Percentiles rank a stretch among this genome's conserved stretches.
Evolutionary conservation across 2,888 invertebrate species (phyloP).

Genomic region (Periphyllus acericola): DNA sequence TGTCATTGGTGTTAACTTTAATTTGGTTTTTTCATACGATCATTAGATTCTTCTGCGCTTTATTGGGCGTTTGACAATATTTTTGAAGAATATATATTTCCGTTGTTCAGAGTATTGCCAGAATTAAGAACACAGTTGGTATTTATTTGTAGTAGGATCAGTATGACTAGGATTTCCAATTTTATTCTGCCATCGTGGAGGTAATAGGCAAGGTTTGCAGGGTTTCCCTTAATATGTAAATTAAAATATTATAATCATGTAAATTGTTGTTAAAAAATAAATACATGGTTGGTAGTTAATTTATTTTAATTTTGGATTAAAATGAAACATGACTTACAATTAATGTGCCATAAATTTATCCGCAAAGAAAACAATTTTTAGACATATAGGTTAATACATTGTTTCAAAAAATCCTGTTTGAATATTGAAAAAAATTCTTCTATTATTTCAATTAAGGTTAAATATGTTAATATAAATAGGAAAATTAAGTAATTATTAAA

Average conservation of each 20-base stretch:
- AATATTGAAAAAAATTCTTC: not conserved
- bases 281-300: not conserved
- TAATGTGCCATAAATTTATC: not conserved
- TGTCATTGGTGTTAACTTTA: too few relatives aligned
- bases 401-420: not conserved
- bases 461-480: too few relatives aligned
- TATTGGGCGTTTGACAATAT: too few relatives aligned
- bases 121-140: too few relatives aligned
- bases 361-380: not conserved
- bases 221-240: not conserved
- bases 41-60: too few relatives aligned
- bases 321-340: not conserved
- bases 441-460: too few relatives aligned
- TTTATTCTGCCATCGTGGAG: not conserved
- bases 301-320: not conserved
- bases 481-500: not conserved
- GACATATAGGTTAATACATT: not conserved
- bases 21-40: too few relatives aligned
- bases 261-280: not conserved
- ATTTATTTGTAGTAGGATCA: not conserved
- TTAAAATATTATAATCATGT: not conserved
- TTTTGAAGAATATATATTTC: not conserved
- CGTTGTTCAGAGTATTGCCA: not conserved
- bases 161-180: not conserved
- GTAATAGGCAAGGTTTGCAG: not conserved